Evolutionary conservation across 2,888 invertebrate genomes (phyloP).

Genomic region (Athetis lepigone): DNA sequence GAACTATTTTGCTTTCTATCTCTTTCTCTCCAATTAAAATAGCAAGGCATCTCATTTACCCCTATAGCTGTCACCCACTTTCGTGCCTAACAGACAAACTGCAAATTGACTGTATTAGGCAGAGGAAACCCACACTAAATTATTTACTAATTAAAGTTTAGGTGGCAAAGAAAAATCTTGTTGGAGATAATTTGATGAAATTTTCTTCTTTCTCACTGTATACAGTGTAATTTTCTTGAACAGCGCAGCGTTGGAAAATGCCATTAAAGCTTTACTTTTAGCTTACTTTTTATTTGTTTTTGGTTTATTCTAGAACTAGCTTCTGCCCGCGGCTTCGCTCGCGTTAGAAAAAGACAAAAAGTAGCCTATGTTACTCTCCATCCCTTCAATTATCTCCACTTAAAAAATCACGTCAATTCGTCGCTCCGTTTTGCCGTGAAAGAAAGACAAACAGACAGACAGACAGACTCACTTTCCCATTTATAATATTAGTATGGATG

Average conservation of each 20-base stretch:
- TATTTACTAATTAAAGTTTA: constrained; percentile 56
- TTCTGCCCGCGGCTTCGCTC: too few relatives aligned
- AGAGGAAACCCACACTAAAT: constrained; percentile 27
- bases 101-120: constrained; percentile 31
- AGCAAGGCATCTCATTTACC: constrained; percentile 10
- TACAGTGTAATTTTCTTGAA: constrained; percentile 27
- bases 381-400: too few relatives aligned
- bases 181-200: constrained; percentile 29
- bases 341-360: too few relatives aligned
- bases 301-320: not conserved
- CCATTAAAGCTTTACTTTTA: not conserved
- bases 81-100: constrained; percentile 21
- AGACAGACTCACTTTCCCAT: too few relatives aligned
- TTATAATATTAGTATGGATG: too few relatives aligned
- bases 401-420: too few relatives aligned
- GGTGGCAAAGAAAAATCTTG: constrained; percentile 30
- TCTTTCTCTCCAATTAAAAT: constrained; percentile 20
- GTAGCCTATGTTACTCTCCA: too few relatives aligned
- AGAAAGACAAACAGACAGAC: too few relatives aligned
- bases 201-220: constrained; percentile 10
- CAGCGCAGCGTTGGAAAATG: constrained; percentile 23
- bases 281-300: not conserved
- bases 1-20: not conserved
- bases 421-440: too few relatives aligned
- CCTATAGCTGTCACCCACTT: constrained; percentile 30